phyloP scores from a whole-genome alignment of 2,797 vertebrate genomes.

The Halcyon badia region DNA sequence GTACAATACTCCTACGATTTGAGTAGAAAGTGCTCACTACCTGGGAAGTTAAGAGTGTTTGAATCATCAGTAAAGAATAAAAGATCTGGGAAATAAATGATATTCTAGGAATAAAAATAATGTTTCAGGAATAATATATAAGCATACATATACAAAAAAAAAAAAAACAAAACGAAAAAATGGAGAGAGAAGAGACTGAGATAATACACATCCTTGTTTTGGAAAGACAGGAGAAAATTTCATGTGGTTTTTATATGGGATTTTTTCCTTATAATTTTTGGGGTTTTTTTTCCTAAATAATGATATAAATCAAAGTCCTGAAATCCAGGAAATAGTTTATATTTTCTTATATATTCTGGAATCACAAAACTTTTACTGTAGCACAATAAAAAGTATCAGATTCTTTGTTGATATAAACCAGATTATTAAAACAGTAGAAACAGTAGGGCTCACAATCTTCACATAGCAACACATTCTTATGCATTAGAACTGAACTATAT shows the following conservation, averaged over 20 bases:
- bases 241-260: accelerated
- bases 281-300: neutral
- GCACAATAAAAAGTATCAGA: neutral
- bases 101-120: neutral
- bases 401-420: neutral
- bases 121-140: neutral
- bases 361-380: neutral
- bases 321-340: neutral
- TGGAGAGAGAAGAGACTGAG: neutral
- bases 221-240: neutral
- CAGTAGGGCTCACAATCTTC: neutral
- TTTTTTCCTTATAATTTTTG: neutral
- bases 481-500: neutral
- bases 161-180: neutral
- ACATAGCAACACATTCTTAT: neutral
- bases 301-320: neutral
- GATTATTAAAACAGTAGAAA: neutral
- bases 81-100: neutral
- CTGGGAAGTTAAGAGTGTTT: neutral
- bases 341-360: neutral
- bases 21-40: neutral
- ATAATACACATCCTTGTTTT: neutral
- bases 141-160: too few relatives aligned
- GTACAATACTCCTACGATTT: neutral
- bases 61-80: neutral